Conservation (phyloP, 2,888 invertebrate species). For the Ferrisia virgata region DNA sequence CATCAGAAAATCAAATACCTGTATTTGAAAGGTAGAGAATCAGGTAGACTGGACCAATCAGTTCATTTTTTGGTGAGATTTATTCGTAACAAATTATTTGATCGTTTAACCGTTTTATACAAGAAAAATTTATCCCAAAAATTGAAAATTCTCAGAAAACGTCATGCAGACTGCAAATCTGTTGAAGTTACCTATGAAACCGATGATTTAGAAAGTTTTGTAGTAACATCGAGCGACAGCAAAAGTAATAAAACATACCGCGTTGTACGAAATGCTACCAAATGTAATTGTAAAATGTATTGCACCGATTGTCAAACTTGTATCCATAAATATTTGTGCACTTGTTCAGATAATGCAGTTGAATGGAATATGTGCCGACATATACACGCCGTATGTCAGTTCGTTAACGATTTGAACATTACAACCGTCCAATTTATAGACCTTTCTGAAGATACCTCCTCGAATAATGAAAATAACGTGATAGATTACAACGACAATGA, state of each 20-base stretch:
- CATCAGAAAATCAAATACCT: constrained; percentile 47
- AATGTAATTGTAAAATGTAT: neutral
- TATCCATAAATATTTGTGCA: neutral
- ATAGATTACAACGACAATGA: neutral
- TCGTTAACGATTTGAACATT: neutral
- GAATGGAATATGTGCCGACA: neutral
- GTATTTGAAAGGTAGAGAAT: constrained; percentile 40
- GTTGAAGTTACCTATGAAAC: neutral
- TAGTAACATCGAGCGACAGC: neutral
- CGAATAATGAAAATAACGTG: no score
- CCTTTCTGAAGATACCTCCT: neutral
- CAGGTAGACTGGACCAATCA: constrained; percentile 30
- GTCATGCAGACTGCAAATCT: neutral
- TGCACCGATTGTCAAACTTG: neutral
- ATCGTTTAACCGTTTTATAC: neutral
- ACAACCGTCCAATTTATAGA: neutral
- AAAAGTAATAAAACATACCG: neutral
- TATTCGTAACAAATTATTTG: constrained; percentile 10
- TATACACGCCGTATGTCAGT: neutral
- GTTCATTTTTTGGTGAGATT: constrained; percentile 1
- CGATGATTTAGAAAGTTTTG: neutral
- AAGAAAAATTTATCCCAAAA: neutral
- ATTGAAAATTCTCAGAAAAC: neutral
- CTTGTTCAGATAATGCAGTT: neutral
- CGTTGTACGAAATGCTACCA: neutral